phyloP scores from a whole-genome alignment of 2,797 vertebrate genomes.

The Spea hammondii region DNA sequence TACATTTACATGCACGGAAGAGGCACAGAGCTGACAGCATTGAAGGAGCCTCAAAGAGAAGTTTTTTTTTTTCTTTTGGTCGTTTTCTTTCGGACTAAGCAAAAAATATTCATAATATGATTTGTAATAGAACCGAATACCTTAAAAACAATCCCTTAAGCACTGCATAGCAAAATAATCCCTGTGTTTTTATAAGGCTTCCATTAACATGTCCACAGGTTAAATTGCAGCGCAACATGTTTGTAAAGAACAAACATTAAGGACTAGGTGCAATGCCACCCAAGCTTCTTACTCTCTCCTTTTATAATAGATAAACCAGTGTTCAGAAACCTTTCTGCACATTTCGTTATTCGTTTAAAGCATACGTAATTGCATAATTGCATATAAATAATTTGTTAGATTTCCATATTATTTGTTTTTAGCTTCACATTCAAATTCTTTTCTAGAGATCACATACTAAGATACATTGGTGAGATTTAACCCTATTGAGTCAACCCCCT shows the following conservation, averaged over 20 bases:
- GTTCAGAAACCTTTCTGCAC: neutral
- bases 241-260: neutral
- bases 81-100: constrained; percentile 3
- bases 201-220: neutral
- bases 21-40: constrained; percentile 57
- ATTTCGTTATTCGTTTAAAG: neutral
- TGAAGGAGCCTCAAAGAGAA: constrained; percentile 49
- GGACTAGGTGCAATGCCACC: neutral
- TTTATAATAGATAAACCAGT: neutral
- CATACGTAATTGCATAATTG: neutral
- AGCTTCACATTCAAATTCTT: too few species aligned
- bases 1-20: constrained; percentile 69
- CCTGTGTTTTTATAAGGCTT: neutral
- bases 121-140: neutral
- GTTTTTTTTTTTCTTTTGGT: neutral
- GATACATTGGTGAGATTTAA: too few species aligned
- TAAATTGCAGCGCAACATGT: neutral
- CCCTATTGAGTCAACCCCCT: too few species aligned
- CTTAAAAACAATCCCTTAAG: neutral
- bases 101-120: neutral
- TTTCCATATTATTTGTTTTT: too few species aligned
- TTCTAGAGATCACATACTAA: too few species aligned
- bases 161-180: neutral
- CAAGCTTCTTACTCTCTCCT: neutral
- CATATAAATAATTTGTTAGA: too few species aligned